Base-by-base conservation (phyloP, 2,113 vertebrate genomes). In the Actenoides hombroni region DNA sequence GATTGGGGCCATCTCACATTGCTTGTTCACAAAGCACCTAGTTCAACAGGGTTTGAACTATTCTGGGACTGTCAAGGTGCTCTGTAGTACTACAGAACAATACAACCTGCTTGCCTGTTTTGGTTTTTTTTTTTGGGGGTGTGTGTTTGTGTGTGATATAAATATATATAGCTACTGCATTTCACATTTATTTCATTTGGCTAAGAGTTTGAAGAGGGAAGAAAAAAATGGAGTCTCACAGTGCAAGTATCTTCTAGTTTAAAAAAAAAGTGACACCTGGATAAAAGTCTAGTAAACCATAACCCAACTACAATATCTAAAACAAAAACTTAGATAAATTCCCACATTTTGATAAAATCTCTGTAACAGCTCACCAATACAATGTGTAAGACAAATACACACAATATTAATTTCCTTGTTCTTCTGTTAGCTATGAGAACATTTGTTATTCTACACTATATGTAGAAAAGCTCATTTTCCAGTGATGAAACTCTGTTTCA, bases 331-430 rank as follows among this genome's bases (percentile, higher is more conserved):
- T 59, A 31, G 6, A 44, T 57, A 39, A 48, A 26, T 20, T 61
- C 12, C 10, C 6, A 39, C 70, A 26, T 59, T 91, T 57, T 70
- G 11, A 44, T 46, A 49, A 75, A 48, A 67, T 12, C 25, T 24
- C 31, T 56, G 16, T 21, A 64, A 69, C 0, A 0, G 35, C 40
- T 12, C 28, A 69, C 19, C n/a, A 75, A 69, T 35, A 57, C 2
- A 51, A 65, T 10, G 3, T 29, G 82, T 40, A 71, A 71, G 23
- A 69, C 3, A 56, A 39, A 53, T 31, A 68, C 11, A 13, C 35
- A 28, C 14, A 21, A 25, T 25, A 44, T 28, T 65, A 0, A 49
- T 48, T 53, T 77, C 23, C 6, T 26, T 51, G 4, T 31, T 84
- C 29, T 48, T 4, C 1, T n/a, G 81, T 25, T 40, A 57, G 20